These are phyloP conservation scores for Scortum barcoo DNA, from an alignment of 2,113 vertebrate species.

Conservation along the genomic window DNA sequence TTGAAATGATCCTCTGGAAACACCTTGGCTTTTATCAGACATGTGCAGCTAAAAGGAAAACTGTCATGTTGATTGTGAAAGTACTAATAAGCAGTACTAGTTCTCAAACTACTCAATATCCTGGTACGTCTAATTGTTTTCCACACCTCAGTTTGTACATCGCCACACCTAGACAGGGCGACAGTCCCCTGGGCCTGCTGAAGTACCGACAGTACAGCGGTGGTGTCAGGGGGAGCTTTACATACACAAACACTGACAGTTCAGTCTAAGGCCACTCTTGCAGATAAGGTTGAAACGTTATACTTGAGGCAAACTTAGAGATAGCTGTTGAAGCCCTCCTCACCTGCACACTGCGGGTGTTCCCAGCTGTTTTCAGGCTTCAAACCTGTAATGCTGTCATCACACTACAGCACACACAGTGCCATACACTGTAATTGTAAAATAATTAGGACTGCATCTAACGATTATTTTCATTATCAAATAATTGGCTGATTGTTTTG, in stretches of 20 bases:
- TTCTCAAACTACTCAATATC: constrained; percentile 8
- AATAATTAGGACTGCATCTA: not conserved
- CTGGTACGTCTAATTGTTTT: constrained; percentile 24
- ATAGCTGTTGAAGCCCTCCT: not conserved
- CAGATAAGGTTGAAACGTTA: not conserved
- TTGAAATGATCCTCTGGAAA: not conserved
- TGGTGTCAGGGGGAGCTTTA: constrained; percentile 4
- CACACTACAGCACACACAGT: too few relatives aligned
- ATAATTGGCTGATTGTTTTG: not conserved
- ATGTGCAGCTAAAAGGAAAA: constrained; percentile 19
- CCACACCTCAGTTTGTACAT: constrained; percentile 17
- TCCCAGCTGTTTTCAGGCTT: too few relatives aligned
- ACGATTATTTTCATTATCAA: not conserved
- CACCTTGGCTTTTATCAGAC: constrained; percentile 14
- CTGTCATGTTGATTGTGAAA: not conserved
- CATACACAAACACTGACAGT: constrained; percentile 8
- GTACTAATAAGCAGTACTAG: not conserved
- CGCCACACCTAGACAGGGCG: constrained; percentile 29
- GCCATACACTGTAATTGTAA: not conserved
- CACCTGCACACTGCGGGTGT: too few relatives aligned
- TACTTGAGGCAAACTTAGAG: not conserved
- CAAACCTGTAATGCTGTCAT: too few relatives aligned
- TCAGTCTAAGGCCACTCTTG: not conserved
- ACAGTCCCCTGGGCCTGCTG: not conserved
- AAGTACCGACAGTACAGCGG: not conserved